These are phyloP conservation scores for Apamea monoglypha DNA, from an alignment of 2,888 invertebrate genomes.

Conservation along the genomic window DNA sequence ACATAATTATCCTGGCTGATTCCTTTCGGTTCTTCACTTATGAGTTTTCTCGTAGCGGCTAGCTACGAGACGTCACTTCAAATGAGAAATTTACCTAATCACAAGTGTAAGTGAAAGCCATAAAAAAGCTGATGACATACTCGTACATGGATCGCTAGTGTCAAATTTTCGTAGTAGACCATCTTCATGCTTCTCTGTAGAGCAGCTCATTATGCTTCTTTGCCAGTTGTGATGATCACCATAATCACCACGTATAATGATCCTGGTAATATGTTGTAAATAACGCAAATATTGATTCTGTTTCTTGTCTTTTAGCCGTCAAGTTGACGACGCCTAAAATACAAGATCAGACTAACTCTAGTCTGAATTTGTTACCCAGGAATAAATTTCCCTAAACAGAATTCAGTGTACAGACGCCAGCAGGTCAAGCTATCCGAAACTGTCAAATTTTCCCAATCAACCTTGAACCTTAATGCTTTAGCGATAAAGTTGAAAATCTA, in stretches of 20 bases:
- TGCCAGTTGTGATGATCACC: neutral
- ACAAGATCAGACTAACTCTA: neutral
- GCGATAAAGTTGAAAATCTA: too few species aligned
- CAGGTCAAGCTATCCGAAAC: too few species aligned
- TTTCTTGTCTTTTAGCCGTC: neutral
- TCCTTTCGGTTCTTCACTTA: neutral
- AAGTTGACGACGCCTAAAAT: neutral
- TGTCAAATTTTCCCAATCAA: too few species aligned
- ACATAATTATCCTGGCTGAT: neutral
- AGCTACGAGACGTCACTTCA: neutral
- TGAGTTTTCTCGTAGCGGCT: neutral
- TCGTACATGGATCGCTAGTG: neutral
- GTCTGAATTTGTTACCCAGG: too few species aligned
- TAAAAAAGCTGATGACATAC: neutral
- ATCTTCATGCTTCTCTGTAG: neutral
- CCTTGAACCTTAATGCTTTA: too few species aligned
- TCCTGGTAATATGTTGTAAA: neutral
- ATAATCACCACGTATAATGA: neutral
- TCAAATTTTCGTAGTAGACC: neutral
- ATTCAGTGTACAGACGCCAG: too few species aligned
- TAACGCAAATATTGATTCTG: neutral
- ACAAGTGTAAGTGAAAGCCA: neutral
- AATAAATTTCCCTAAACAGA: neutral
- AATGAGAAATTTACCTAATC: neutral
- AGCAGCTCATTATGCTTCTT: neutral